Conservation (phyloP, 2,888 invertebrate genomes). For the Aleiodes testaceus region DNA sequence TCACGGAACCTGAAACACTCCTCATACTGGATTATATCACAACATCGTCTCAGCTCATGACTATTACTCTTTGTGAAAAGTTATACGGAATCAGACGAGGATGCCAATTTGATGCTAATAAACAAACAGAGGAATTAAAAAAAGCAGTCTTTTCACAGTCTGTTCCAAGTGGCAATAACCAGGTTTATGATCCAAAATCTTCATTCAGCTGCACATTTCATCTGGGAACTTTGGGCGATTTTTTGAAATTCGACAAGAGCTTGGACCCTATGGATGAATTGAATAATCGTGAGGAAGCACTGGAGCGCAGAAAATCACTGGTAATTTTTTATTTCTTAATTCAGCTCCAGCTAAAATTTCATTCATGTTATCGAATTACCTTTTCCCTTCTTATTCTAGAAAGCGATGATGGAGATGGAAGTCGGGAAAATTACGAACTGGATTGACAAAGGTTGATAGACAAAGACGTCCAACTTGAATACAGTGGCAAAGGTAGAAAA, state of each 20-base stretch:
- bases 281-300: background rate
- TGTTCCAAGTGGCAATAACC: background rate
- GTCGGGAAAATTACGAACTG: background rate
- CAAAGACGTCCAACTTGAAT: slow-evolving; percentile 4
- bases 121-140: background rate
- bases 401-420: background rate
- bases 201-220: background rate
- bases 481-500: slow-evolving; percentile 2
- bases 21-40: background rate
- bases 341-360: background rate
- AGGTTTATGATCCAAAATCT: background rate
- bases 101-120: no score
- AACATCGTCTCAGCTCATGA: background rate
- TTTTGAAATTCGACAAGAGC: background rate
- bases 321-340: background rate
- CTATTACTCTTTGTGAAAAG: background rate
- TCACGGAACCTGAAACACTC: background rate
- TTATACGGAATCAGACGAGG: no score
- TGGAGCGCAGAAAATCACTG: background rate
- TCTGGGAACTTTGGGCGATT: background rate
- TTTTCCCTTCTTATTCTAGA: background rate
- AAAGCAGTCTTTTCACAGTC: background rate
- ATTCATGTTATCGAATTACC: no score
- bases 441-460: background rate
- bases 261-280: background rate